Evolutionary conservation across 2,888 invertebrate genomes (phyloP).

Genomic region (Meiosimyza platycephala): DNA sequence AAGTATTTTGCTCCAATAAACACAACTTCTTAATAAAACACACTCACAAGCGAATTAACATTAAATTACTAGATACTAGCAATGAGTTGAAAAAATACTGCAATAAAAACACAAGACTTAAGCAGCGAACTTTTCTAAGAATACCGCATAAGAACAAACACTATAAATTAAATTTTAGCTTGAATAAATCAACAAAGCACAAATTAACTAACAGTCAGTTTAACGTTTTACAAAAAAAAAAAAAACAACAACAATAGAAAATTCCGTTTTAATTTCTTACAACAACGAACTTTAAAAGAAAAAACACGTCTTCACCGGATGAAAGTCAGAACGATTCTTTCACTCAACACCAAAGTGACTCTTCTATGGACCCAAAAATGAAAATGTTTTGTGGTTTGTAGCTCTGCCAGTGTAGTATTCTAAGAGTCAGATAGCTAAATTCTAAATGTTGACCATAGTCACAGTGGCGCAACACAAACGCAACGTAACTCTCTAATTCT

Average conservation of each 20-base stretch:
- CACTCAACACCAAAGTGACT: slow-evolving; percentile 43
- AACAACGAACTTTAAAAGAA: not conserved
- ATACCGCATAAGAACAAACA: too few species aligned
- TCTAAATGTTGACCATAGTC: not conserved
- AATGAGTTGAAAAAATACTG: not conserved
- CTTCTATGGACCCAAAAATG: slow-evolving; percentile 43
- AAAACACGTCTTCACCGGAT: slow-evolving; percentile 52
- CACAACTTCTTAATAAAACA: too few species aligned
- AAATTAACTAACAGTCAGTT: too few species aligned
- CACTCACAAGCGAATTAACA: too few species aligned
- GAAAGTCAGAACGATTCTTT: slow-evolving; percentile 57
- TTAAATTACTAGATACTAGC: not conserved
- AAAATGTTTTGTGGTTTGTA: slow-evolving; percentile 27
- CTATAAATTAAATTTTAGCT: too few species aligned
- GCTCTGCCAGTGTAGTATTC: slow-evolving; percentile 14
- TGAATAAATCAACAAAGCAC: too few species aligned
- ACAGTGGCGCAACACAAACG: not conserved
- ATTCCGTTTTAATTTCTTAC: slow-evolving; percentile 7
- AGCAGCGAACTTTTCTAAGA: slow-evolving; percentile 38
- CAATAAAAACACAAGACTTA: slow-evolving; percentile 45
- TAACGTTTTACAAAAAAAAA: not conserved
- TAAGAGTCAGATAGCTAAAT: not conserved
- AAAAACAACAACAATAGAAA: slow-evolving; percentile 22
- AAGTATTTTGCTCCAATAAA: too few species aligned
- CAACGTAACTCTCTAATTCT: not conserved